Conservation (phyloP, 2,888 invertebrate species). For the Strigamia crassipes region DNA sequence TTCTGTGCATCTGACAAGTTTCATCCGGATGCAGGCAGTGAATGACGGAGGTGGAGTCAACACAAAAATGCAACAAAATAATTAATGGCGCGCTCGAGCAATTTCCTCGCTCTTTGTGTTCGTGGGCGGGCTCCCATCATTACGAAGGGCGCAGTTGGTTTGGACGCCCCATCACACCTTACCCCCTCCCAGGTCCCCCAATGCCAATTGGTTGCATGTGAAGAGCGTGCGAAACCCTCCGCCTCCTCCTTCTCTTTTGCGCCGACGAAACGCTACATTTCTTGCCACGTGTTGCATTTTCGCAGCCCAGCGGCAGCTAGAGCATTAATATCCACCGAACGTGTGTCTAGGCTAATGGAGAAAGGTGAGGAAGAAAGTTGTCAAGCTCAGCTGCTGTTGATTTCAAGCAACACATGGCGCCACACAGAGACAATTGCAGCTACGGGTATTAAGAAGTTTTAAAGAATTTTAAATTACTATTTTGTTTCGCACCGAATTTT, state of each 20-base stretch:
- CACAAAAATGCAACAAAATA: slow-evolving; percentile 30
- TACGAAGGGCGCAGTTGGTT: slow-evolving; percentile 27
- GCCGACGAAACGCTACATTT: background rate
- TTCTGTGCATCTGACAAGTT: slow-evolving; percentile 9
- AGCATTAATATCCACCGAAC: slow-evolving; percentile 30
- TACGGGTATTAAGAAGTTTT: background rate
- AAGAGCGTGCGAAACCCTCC: background rate
- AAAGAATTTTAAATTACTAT: background rate
- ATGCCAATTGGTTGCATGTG: slow-evolving; percentile 22
- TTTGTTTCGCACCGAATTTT: background rate
- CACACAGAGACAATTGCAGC: slow-evolving; percentile 20
- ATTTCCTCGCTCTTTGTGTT: slow-evolving; percentile 25
- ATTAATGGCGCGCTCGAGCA: slow-evolving; percentile 22
- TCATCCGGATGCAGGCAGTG: slow-evolving; percentile 1
- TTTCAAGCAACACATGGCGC: slow-evolving; percentile 12
- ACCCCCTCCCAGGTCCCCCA: slow-evolving; percentile 14
- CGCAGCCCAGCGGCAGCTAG: slow-evolving; percentile 1
- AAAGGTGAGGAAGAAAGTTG: slow-evolving; percentile 23
- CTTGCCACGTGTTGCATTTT: slow-evolving; percentile 30
- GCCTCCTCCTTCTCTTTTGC: background rate
- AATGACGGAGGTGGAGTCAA: slow-evolving; percentile 16
- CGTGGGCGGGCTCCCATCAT: slow-evolving; percentile 30
- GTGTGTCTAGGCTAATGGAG: slow-evolving; percentile 13
- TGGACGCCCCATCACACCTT: slow-evolving; percentile 28
- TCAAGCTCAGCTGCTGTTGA: slow-evolving; percentile 30